Conservation (phyloP, 2,113 vertebrate genomes). For the Cervus canadensis region DNA sequence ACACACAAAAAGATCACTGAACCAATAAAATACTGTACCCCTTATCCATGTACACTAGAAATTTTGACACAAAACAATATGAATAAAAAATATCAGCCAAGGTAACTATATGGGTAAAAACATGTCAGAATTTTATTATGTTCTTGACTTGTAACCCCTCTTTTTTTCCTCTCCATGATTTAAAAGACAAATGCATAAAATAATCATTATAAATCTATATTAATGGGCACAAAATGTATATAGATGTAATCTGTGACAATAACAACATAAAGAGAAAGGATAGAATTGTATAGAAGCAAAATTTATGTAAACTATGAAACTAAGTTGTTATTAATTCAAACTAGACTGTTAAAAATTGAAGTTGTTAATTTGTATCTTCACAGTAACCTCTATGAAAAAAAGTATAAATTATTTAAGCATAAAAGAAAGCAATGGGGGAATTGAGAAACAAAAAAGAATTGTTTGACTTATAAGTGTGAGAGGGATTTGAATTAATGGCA, state of each 20-base stretch:
- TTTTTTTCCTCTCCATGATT: background rate
- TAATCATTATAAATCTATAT: background rate
- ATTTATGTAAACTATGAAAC: background rate
- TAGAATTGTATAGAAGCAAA: background rate
- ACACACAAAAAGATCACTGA: no score
- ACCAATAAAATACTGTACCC: background rate
- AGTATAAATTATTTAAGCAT: background rate
- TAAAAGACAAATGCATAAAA: background rate
- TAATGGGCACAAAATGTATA: background rate
- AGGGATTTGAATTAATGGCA: background rate
- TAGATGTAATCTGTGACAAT: background rate
- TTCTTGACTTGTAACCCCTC: background rate
- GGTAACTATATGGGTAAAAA: background rate
- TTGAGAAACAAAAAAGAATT: background rate
- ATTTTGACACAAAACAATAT: background rate
- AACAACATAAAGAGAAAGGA: background rate
- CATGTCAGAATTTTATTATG: background rate
- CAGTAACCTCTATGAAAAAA: background rate
- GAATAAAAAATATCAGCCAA: background rate
- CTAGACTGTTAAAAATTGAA: background rate
- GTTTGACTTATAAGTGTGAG: background rate
- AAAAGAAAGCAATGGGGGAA: background rate
- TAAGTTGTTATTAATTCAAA: background rate
- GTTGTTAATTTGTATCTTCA: background rate
- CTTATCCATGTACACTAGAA: background rate